Evolutionary conservation across 2,797 vertebrate species (phyloP), one percentile per base, ranked within the genome.

Genomic region (Gobionotothen gibberifrons): DNA sequence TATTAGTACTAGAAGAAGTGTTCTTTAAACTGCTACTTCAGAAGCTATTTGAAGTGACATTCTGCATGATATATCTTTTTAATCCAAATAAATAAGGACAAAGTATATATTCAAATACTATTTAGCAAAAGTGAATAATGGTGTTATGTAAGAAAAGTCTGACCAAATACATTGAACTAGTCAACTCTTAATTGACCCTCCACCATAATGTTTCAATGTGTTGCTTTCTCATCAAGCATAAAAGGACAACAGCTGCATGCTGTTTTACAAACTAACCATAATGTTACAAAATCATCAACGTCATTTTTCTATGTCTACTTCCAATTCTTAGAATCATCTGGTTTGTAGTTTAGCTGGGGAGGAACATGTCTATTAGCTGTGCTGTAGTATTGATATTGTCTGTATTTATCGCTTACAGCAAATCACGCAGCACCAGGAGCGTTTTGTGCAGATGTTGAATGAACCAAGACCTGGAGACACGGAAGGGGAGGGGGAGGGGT

Each of bases 371-470:
- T 21, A 16, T 46, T 13, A 4, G 32, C n/a, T 46, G 7, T 2
- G 32, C 39, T 8, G 1, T 17, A 19, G 10, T 39, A 43, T 54
- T 70, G 9, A 21, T 55, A 22, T n/a, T 62, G 40, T 75, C 17
- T 64, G 12, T 53, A 3, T 68, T 9, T 67, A 1, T 71, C 9
- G 16, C 46, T 76, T 63, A 6, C 78, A 95, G 94, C 94, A 95
- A 93, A 95, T 95, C 82, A 95, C 94, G 1, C 92, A 93, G 88
- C 94, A 95, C 82, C 94, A 95, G 90, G 93, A 95, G 69, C 89
- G 91, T 11, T 95, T 95, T 72, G 94, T 95, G 59, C 94, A 94
- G 79, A 95, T 95, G 94, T 80, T 95, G 65, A 95, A 95, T 52
- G 94, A 95, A 75, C 94, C 94, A 4, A 87, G 86, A 22, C 85